These are phyloP conservation scores for Grapholita molesta DNA, from an alignment of 1,140 invertebrate genomes.

Conservation along the genomic window DNA sequence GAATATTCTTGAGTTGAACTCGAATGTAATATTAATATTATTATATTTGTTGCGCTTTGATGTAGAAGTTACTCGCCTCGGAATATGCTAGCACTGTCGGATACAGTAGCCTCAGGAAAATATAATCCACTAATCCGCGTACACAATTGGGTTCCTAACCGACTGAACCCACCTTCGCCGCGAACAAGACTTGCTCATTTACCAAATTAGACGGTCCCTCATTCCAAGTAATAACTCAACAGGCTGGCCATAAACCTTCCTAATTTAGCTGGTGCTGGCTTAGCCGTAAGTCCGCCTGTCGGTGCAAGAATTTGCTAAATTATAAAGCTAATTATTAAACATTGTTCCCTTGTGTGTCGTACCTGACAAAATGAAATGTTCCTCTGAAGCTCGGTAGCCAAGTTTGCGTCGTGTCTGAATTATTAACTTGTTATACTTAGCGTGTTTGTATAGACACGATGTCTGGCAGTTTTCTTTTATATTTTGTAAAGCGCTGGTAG, in stretches of 20 bases:
- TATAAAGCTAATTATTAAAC: conserved; percentile 63
- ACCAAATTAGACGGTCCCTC: conserved; percentile 10
- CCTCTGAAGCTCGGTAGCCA: conserved; percentile 29
- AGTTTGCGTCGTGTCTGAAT: conserved; percentile 36
- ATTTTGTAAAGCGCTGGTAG: not conserved
- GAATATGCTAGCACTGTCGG: too few species aligned
- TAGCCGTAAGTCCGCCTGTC: conserved; percentile 50
- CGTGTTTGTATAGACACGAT: not conserved
- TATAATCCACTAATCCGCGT: not conserved
- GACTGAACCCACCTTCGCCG: not conserved
- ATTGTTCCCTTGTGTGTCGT: conserved; percentile 61
- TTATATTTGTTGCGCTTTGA: too few species aligned
- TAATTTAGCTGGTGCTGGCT: conserved; percentile 36
- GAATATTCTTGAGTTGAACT: too few species aligned
- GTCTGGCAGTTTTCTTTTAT: conserved; percentile 14
- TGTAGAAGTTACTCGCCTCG: too few species aligned
- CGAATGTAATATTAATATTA: too few species aligned
- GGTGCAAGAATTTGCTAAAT: conserved; percentile 52
- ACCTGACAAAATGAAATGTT: conserved; percentile 49
- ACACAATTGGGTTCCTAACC: not conserved
- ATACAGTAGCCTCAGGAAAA: not conserved
- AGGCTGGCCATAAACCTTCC: conserved; percentile 29
- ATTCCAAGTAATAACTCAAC: conserved; percentile 19
- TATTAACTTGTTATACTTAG: conserved; percentile 32
- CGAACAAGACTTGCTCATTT: conserved; percentile 6